Evolutionary conservation across 2,113 vertebrate genomes (phyloP), one percentile per base, ranked within the genome.

Genomic region (Fregata magnificens): DNA sequence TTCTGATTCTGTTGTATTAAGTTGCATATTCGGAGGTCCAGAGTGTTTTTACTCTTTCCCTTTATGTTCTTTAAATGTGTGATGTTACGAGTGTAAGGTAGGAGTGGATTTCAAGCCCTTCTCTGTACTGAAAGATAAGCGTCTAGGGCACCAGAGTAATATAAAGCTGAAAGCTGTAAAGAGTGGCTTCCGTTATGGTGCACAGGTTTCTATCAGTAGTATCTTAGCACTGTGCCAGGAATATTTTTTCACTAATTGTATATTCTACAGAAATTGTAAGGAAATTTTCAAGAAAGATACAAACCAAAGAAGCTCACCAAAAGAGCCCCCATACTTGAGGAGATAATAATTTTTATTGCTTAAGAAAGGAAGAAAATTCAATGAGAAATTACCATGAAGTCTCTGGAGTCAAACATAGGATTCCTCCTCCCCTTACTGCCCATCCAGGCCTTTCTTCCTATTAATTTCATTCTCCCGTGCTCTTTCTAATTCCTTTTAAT

Each of bases 401-500:
- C 52, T 67, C 45, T 91, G 49, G 61, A 62, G 81, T 70, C 65
- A 56, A 62, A 62, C 24, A 9, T 4, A 7, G 4, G 8, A 66
- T 61, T 88, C 38, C 16, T 47, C 9, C n/a, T 86, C 32, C 44
- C 17, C 14, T 65, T 38, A 6, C 29, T 53, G 42, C 29, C 16
- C 28, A 38, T 26, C 16, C 16, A 45, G 77, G 26, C 36, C 42
- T 84, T 62, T 73, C 29, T 58, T 81, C 32, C 36, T 72, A 5
- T 55, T 56, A 0, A 29, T 76, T 92, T 66, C 5, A 28, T 74
- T 93, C 45, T 21, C 1, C 0, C 0, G 3, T 73, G n/a, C 38
- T 96, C 19, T 86, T 83, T 53, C 36, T 50, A 25, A 50, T 85
- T 94, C 49, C 53, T 89, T 83, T 85, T 50, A 93, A 58, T 50